Base-by-base conservation (phyloP, 2,113 vertebrate species). In the Hemiprocne comata region DNA sequence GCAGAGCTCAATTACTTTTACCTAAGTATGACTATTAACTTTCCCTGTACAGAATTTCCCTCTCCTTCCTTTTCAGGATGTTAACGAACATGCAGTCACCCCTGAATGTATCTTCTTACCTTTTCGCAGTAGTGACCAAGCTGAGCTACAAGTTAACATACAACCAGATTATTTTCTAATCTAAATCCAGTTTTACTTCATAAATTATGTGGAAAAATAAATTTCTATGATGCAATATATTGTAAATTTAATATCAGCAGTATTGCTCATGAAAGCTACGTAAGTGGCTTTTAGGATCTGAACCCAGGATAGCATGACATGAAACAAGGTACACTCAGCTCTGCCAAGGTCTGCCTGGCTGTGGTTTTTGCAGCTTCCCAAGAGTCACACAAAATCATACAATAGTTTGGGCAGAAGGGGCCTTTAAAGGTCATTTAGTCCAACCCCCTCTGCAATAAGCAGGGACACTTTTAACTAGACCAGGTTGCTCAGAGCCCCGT, bases 251-350 rank as follows among this genome's bases (percentile, higher is more conserved):
- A 64, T 5, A 5, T 60, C 55, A 87, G 23, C 28, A 65, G 11
- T 13, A 62, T 4, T 34, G 31, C 14, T 90, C 14, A 44, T 4
- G 5, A 42, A 77, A 42, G 17, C 57, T 38, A 44, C 1, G 3
- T 36, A 18, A 57, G 38, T 44, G 28, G 18, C 31, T 64, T 3
- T 25, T 25, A 36, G 17, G 9, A 36, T 24, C 31, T 21, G 40
- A 86, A 69, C 33, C 15, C 12, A 11, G 58, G 5, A 13, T 1
- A 69, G 16, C 19, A 50, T 1, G 3, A 13, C 7, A 36, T 0
- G 0, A 79, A 54, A 33, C 34, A 58, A 20, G 57, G 17, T 11
- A 38, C 0, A 1, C 33, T 61, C 19, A 28, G n/a, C 17, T 81
- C 38, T 64, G 23, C 18, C 33, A 75, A 70, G 6, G 14, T 50